Percentiles rank a stretch among this genome's conserved stretches.
Evolutionary conservation across 2,797 vertebrate species (phyloP).

Genomic region (Pseudochaenichthys georgianus): DNA sequence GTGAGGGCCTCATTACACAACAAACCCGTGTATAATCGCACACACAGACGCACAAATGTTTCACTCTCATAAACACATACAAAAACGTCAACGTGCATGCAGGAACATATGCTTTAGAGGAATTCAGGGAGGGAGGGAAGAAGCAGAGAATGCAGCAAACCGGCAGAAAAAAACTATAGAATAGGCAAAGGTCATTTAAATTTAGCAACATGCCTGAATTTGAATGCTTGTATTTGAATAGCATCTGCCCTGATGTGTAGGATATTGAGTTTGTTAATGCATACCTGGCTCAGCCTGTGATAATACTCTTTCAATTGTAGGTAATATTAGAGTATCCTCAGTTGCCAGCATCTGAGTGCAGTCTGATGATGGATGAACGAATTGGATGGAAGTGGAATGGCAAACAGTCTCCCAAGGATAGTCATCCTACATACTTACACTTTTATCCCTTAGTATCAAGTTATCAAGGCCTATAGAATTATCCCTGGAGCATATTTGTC

Average conservation of each 20-base stretch:
- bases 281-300: background rate
- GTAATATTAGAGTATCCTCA: slow-evolving; percentile 14
- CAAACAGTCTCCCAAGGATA: slow-evolving; percentile 16
- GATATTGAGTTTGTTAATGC: slow-evolving; percentile 15
- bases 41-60: slow-evolving; percentile 18
- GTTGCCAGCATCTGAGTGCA: slow-evolving; percentile 17
- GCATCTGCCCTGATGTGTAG: background rate
- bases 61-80: slow-evolving; percentile 17
- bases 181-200: background rate
- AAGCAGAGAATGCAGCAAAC: slow-evolving; percentile 12
- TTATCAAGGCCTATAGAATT: slow-evolving; percentile 20
- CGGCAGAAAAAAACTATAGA: slow-evolving; percentile 4
- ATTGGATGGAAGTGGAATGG: slow-evolving; percentile 31
- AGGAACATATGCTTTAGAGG: slow-evolving; percentile 18
- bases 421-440: slow-evolving; percentile 16
- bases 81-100: background rate
- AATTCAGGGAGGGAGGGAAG: slow-evolving; percentile 34
- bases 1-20: slow-evolving; percentile 70
- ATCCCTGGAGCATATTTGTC: slow-evolving; percentile 44
- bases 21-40: slow-evolving; percentile 25
- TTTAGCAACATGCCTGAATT: slow-evolving; percentile 3
- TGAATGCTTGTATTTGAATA: background rate
- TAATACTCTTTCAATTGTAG: slow-evolving; percentile 12
- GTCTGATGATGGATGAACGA: slow-evolving; percentile 33
- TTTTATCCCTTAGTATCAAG: slow-evolving; percentile 49